These are phyloP conservation scores for Ptyas mucosa DNA, from an alignment of 2,113 vertebrate species.

Conservation along the genomic window DNA sequence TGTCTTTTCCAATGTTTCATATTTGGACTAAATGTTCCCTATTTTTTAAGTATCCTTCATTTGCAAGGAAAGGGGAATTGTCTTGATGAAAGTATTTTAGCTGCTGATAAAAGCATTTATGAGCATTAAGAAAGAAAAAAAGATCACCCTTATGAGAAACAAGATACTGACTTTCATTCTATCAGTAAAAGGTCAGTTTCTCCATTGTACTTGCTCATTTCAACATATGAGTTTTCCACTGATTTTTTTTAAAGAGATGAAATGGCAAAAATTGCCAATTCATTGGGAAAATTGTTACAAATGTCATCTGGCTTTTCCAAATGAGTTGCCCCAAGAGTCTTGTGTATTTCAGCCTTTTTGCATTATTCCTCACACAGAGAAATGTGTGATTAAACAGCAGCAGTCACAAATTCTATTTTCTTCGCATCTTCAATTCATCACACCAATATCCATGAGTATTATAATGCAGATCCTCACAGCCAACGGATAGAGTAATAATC, in stretches of 20 bases:
- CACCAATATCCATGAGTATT: neutral
- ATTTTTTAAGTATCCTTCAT: neutral
- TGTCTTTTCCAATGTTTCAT: neutral
- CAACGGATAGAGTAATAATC: slow-evolving; percentile 2
- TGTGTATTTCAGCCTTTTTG: slow-evolving; percentile 16
- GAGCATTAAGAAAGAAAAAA: neutral
- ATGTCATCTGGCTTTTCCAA: slow-evolving; percentile 48
- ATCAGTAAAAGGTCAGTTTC: slow-evolving; percentile 43
- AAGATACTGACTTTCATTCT: slow-evolving; percentile 30
- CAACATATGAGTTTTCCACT: slow-evolving; percentile 4
- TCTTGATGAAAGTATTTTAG: neutral
- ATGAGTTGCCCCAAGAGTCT: slow-evolving; percentile 32
- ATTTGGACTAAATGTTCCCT: neutral
- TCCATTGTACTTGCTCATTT: slow-evolving; percentile 42
- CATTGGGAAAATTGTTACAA: slow-evolving; percentile 35
- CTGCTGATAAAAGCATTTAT: neutral
- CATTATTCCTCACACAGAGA: slow-evolving; percentile 6
- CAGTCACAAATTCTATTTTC: neutral
- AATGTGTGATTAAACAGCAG: slow-evolving; percentile 17
- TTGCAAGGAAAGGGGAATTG: neutral
- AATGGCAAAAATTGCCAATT: slow-evolving; percentile 40
- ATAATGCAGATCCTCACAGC: neutral
- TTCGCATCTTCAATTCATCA: neutral
- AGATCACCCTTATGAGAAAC: neutral
- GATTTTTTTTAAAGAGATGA: slow-evolving; percentile 48